Evolutionary conservation across 2,888 invertebrate species (phyloP).

Genomic region (Syritta pipiens): DNA sequence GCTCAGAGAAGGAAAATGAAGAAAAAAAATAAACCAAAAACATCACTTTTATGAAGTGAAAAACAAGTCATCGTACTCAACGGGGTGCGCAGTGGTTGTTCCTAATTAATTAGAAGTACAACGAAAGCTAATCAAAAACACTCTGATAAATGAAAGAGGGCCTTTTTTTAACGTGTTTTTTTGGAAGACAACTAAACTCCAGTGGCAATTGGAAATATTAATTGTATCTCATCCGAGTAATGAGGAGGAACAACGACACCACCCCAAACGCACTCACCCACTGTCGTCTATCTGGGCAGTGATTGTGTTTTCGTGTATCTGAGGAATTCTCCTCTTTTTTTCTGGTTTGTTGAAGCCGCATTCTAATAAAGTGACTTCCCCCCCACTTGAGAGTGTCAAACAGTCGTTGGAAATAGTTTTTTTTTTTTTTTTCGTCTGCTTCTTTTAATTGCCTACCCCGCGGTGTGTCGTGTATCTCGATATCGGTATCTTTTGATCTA

Average conservation of each 20-base stretch:
- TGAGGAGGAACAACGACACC: constrained; percentile 17
- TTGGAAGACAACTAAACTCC: constrained; percentile 35
- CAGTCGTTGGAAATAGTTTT: constrained; percentile 38
- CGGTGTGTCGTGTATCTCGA: too few relatives aligned
- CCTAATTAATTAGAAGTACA: constrained; percentile 52
- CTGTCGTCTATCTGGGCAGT: background rate
- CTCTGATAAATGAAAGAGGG: constrained; percentile 46
- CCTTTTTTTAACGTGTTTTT: background rate
- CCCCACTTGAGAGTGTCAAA: constrained; percentile 51
- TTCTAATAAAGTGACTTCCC: background rate
- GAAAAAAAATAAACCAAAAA: background rate
- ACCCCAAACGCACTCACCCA: background rate
- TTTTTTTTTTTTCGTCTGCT: too few relatives aligned
- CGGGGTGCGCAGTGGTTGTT: background rate
- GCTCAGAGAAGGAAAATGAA: background rate
- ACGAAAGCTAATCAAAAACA: constrained; percentile 58
- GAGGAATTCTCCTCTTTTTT: background rate
- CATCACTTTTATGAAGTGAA: constrained; percentile 4
- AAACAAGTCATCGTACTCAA: constrained; percentile 16
- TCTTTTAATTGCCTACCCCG: constrained; percentile 49
- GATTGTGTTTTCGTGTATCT: constrained; percentile 17
- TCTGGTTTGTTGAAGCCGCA: background rate
- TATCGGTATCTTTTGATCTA: constrained; percentile 62
- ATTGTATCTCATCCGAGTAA: constrained; percentile 43
- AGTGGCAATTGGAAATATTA: constrained; percentile 55